These are phyloP conservation scores for Chironomus riparius DNA, from an alignment of 2,888 invertebrate genomes.

Conservation along the genomic window DNA sequence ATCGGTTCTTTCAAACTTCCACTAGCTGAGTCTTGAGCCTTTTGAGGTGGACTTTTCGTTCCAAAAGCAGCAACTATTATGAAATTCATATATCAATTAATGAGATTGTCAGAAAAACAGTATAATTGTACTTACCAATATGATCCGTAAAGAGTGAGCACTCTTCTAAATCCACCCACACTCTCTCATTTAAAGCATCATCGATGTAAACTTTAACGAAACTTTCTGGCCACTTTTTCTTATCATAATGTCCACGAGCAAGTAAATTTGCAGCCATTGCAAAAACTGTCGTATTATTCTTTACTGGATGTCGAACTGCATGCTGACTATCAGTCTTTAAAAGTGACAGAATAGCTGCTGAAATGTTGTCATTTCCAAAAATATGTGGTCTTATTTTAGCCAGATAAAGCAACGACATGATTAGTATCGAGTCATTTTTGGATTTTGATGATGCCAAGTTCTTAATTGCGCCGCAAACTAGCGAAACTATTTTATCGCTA, in stretches of 20 bases:
- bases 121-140: conserved; percentile 70
- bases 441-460: conserved; percentile 65
- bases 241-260: conserved; percentile 70
- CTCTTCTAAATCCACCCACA: conserved; percentile 89
- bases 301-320: conserved; percentile 59
- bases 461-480: conserved; percentile 83
- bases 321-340: conserved; percentile 64
- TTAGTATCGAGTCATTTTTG: conserved; percentile 66
- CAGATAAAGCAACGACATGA: conserved; percentile 68
- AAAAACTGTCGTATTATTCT: conserved; percentile 70
- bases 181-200: conserved; percentile 84
- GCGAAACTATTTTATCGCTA: conserved; percentile 66
- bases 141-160: conserved; percentile 89
- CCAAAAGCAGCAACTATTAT: conserved; percentile 34
- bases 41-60: conserved; percentile 37
- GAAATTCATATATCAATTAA: background rate
- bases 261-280: conserved; percentile 78
- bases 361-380: conserved; percentile 65
- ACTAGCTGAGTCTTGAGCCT: conserved; percentile 32
- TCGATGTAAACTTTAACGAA: conserved; percentile 91
- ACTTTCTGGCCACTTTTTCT: conserved; percentile 81
- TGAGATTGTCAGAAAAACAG: too few relatives aligned
- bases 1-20: conserved; percentile 31
- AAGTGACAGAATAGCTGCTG: conserved; percentile 70
- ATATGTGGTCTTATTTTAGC: conserved; percentile 70